Base-by-base conservation (phyloP, 1,140 invertebrate genomes). In the Bathynomus jamesi region DNA sequence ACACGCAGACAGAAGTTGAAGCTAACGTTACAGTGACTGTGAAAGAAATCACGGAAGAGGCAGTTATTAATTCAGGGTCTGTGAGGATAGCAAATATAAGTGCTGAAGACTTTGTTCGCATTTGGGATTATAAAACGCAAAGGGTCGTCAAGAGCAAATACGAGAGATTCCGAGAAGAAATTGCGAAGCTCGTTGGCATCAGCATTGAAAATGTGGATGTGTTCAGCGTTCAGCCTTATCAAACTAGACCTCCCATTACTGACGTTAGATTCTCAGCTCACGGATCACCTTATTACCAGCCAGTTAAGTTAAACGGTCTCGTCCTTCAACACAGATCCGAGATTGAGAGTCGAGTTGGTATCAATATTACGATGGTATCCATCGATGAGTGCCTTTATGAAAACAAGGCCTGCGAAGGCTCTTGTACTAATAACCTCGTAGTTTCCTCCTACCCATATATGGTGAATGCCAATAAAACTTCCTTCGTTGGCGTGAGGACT, bases 361-460 rank as follows among this genome's bases (percentile, higher is more conserved):
- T 98, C 63, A 95, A 95, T 78, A 96, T 99, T 53, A 94, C 92
- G 3, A 96, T 98, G 94, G 94, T 98, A 2, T 94, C 94, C 69
- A 98, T 99, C 76, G 95, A 99, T 79, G 94, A 98, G 83, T 99
- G 96, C 82, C 84, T 96, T 29, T 93, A 95, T 81, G 94, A 96
- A 84, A 94, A 96, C 80, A 90, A 94, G 79, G 91, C 91, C 83
- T 98, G 95, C 83, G 94, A 97, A 83, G 93, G 92, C 7, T 96
- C 94, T 66, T 98, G 96, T 83, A 95, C 94, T 1, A 98, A 96
- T 83, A 87, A 88, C 31, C 83, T 97, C 28, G 91, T 94, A 78
- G 93, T 96, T 65, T 94, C 90, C 81, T 88, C 89, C 72, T 83
- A 94, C 68, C 95, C 95, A 0, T 94, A 95, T 76, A 92, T 96